A percentile compares a stretch with the other conserved stretches of the same genome.
Conservation (phyloP, 2,888 invertebrate species). For the Lepidochrysops patricia region DNA sequence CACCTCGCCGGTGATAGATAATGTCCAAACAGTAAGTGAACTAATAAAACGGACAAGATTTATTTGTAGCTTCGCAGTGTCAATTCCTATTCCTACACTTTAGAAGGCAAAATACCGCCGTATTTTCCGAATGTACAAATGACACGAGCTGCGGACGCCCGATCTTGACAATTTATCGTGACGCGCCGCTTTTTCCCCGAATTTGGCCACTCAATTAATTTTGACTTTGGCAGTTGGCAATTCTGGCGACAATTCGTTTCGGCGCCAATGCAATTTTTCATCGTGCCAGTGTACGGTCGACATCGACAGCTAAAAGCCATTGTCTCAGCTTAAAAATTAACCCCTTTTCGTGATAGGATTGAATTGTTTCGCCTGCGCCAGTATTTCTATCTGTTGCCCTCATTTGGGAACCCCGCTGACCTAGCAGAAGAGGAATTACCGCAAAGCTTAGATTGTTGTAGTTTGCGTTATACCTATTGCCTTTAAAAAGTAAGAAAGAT, state of each 20-base stretch:
- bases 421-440: too few relatives aligned
- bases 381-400: too few relatives aligned
- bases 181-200: constrained; percentile 8
- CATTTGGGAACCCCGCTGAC: too few relatives aligned
- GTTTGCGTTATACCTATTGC: too few relatives aligned
- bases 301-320: background rate
- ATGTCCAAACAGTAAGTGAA: too few relatives aligned
- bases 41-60: too few relatives aligned
- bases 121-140: background rate
- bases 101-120: background rate
- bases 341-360: background rate
- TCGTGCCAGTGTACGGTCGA: background rate
- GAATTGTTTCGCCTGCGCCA: too few relatives aligned
- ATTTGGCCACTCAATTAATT: constrained; percentile 7
- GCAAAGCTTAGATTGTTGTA: too few relatives aligned
- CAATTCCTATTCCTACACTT: background rate
- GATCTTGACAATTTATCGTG: constrained; percentile 9
- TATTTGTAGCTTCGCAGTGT: background rate
- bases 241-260: constrained; percentile 4
- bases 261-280: constrained; percentile 2
- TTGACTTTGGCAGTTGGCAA: constrained; percentile 6
- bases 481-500: too few relatives aligned
- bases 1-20: too few relatives aligned
- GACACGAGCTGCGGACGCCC: background rate
- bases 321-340: background rate